Percentiles rank a stretch among this genome's conserved stretches.
These are phyloP conservation scores for Eurytoma californica DNA, from an alignment of 2,888 invertebrate genomes.

Conservation along the genomic window DNA sequence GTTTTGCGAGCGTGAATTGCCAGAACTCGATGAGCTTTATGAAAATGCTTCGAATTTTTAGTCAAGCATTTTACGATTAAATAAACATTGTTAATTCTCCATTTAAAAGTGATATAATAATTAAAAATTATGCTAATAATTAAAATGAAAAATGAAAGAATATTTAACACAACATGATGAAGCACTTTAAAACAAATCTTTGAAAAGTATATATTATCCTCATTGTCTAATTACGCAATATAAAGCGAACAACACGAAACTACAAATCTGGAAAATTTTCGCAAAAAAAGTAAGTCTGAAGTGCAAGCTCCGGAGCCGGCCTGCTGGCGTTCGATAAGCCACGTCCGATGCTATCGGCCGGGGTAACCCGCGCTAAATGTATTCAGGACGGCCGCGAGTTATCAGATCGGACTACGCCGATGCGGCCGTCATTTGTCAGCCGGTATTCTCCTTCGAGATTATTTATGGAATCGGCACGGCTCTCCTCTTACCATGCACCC, in stretches of 20 bases:
- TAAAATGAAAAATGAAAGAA: too few relatives aligned
- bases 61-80: neutral
- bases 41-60: neutral
- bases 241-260: neutral
- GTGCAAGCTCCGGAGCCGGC: too few relatives aligned
- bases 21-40: conserved; percentile 11
- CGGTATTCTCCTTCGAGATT: conserved; percentile 16
- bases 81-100: neutral
- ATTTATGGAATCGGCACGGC: conserved; percentile 43
- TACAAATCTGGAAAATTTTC: neutral
- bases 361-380: conserved; percentile 21
- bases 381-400: conserved; percentile 31
- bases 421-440: conserved; percentile 34
- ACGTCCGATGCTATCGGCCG: conserved; percentile 33
- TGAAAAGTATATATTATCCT: too few relatives aligned
- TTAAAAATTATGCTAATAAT: too few relatives aligned
- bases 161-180: too few relatives aligned
- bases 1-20: neutral
- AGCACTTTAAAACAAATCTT: too few relatives aligned
- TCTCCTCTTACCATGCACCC: too few relatives aligned
- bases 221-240: too few relatives aligned
- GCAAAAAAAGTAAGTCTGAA: neutral
- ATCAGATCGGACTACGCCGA: conserved; percentile 14
- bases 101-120: too few relatives aligned
- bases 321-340: conserved; percentile 32